Evolutionary conservation across 2,113 vertebrate species (phyloP).

Genomic region (Archocentrus centrarchus): DNA sequence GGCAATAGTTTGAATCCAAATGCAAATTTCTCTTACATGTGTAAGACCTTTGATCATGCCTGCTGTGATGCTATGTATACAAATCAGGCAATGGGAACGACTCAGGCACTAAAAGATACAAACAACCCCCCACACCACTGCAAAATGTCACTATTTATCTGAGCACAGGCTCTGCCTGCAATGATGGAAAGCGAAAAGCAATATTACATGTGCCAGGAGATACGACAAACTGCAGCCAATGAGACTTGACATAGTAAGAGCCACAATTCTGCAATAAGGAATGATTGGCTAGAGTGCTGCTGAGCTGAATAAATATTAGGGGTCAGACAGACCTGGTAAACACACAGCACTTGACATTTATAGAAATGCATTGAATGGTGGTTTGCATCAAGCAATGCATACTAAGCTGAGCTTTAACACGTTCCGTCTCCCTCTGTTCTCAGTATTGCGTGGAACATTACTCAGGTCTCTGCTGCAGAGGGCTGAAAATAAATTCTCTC

Average conservation of each 20-base stretch:
- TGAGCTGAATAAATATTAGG: slow-evolving; percentile 76
- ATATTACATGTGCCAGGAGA: slow-evolving; percentile 74
- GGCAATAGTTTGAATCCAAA: slow-evolving; percentile 56
- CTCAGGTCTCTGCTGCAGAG: slow-evolving; percentile 13
- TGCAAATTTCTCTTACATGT: slow-evolving; percentile 66
- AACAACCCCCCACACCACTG: slow-evolving; percentile 54
- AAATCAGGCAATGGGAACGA: slow-evolving; percentile 60
- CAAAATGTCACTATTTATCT: slow-evolving; percentile 75
- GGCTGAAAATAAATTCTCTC: slow-evolving; percentile 15
- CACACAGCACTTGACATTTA: slow-evolving; percentile 73
- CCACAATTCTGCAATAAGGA: slow-evolving; percentile 65
- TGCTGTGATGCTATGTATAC: slow-evolving; percentile 62
- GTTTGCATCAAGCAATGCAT: slow-evolving; percentile 40
- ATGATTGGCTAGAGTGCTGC: slow-evolving; percentile 65
- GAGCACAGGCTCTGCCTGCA: slow-evolving; percentile 37
- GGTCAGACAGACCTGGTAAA: slow-evolving; percentile 69
- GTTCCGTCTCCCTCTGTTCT: slow-evolving; percentile 19
- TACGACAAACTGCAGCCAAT: slow-evolving; percentile 64
- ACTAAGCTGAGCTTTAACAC: slow-evolving; percentile 40
- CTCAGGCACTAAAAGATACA: slow-evolving; percentile 40
- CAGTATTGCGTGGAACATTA: not conserved
- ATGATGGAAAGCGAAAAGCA: slow-evolving; percentile 80
- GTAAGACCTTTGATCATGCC: slow-evolving; percentile 61
- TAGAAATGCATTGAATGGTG: slow-evolving; percentile 60
- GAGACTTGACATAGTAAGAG: slow-evolving; percentile 69